phyloP scores from a whole-genome alignment of 2,888 invertebrate genomes.

The Ferdinandea cuprea region DNA sequence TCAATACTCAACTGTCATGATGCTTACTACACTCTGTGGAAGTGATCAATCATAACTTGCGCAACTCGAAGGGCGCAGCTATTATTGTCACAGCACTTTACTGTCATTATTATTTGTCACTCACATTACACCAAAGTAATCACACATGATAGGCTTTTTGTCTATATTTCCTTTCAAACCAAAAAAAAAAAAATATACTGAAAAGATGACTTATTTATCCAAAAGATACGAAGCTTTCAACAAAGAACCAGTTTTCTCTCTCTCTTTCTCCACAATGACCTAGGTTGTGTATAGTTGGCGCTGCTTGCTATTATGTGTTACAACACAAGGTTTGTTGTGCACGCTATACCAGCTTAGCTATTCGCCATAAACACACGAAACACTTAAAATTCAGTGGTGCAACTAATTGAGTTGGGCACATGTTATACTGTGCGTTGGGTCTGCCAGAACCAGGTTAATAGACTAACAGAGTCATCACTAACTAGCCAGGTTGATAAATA shows the following conservation, averaged over 20 bases:
- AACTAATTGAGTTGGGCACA: slow-evolving; percentile 27
- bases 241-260: slow-evolving; percentile 61
- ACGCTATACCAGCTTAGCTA: slow-evolving; percentile 2
- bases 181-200: no score
- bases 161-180: background rate
- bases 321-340: slow-evolving; percentile 54
- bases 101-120: slow-evolving; percentile 33
- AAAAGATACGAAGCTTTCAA: slow-evolving; percentile 21
- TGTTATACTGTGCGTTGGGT: slow-evolving; percentile 9
- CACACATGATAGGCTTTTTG: slow-evolving; percentile 26
- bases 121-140: slow-evolving; percentile 2
- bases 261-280: slow-evolving; percentile 38
- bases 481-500: slow-evolving; percentile 41
- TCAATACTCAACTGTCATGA: background rate
- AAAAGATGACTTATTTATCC: slow-evolving; percentile 57
- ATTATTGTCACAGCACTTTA: slow-evolving; percentile 30
- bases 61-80: slow-evolving; percentile 48
- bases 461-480: slow-evolving; percentile 56
- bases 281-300: slow-evolving; percentile 32
- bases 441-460: slow-evolving; percentile 57
- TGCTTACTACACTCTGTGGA: slow-evolving; percentile 22
- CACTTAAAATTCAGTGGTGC: slow-evolving; percentile 32
- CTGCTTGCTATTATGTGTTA: slow-evolving; percentile 34
- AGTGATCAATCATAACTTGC: slow-evolving; percentile 44
- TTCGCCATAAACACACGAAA: slow-evolving; percentile 5